Conservation (phyloP, 1,140 invertebrate species). For the Zeugodacus cucurbitae region DNA sequence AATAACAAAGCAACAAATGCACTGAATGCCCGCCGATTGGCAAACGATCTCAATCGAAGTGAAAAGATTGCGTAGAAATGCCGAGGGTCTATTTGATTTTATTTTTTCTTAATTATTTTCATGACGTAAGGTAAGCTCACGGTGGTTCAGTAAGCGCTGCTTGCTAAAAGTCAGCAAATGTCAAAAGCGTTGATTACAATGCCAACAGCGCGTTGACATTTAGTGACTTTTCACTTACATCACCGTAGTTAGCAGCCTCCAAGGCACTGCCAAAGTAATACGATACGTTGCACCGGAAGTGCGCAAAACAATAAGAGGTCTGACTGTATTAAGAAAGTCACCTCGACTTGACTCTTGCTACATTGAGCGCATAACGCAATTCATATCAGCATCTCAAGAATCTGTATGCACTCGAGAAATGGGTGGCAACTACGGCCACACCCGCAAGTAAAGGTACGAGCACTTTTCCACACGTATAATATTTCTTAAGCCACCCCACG, state of each 20-base stretch:
- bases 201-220: conserved; percentile 12
- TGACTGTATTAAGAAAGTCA: neutral
- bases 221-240: conserved; percentile 1
- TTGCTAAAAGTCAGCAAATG: conserved; percentile 9
- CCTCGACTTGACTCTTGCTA: neutral
- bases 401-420: neutral
- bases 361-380: neutral
- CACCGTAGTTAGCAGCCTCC: neutral
- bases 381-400: neutral
- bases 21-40: neutral
- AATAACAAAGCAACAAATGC: neutral
- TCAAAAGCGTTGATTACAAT: conserved; percentile 30
- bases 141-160: neutral
- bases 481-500: neutral
- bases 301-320: neutral
- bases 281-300: conserved; percentile 21
- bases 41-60: neutral
- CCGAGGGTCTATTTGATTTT: neutral
- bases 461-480: neutral
- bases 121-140: neutral
- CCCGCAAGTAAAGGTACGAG: neutral
- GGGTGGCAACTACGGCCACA: neutral
- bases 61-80: neutral
- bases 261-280: neutral
- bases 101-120: neutral